These are phyloP conservation scores for Anas capensis DNA, from an alignment of 2,797 vertebrate species.

Conservation along the genomic window DNA sequence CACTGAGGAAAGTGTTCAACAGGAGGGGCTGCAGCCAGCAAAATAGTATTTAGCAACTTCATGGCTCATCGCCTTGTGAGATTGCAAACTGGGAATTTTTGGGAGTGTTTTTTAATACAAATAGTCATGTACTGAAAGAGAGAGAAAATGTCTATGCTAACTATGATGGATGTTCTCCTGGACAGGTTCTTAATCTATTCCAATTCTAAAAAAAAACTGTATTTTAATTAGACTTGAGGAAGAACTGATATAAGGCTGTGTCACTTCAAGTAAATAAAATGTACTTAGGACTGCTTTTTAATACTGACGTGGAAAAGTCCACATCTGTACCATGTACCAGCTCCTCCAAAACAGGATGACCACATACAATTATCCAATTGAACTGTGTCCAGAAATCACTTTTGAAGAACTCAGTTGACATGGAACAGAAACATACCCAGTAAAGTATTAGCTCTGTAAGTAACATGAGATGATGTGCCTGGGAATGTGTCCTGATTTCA, in stretches of 20 bases:
- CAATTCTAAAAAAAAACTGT: not conserved
- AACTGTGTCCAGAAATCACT: not conserved
- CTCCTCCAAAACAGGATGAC: not conserved
- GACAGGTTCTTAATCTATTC: not conserved
- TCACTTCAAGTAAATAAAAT: not conserved
- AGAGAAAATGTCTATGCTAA: not conserved
- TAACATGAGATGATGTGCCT: not conserved
- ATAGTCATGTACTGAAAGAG: not conserved
- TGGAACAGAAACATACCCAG: fast-evolving
- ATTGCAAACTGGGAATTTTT: not conserved
- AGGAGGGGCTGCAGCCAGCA: not conserved
- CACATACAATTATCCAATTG: not conserved
- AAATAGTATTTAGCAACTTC: not conserved
- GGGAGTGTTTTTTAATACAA: not conserved
- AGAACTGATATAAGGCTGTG: not conserved
- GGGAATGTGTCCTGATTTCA: fast-evolving
- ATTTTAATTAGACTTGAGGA: not conserved
- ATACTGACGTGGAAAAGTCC: not conserved
- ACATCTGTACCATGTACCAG: not conserved
- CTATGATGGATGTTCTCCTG: not conserved
- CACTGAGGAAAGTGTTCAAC: not conserved
- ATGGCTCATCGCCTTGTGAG: not conserved
- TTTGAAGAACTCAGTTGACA: not conserved
- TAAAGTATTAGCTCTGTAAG: not conserved
- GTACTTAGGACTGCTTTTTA: not conserved